Evolutionary conservation across 2,797 vertebrate species (phyloP), one percentile per base, ranked within the genome.

Genomic region (Myotis findleyi): DNA sequence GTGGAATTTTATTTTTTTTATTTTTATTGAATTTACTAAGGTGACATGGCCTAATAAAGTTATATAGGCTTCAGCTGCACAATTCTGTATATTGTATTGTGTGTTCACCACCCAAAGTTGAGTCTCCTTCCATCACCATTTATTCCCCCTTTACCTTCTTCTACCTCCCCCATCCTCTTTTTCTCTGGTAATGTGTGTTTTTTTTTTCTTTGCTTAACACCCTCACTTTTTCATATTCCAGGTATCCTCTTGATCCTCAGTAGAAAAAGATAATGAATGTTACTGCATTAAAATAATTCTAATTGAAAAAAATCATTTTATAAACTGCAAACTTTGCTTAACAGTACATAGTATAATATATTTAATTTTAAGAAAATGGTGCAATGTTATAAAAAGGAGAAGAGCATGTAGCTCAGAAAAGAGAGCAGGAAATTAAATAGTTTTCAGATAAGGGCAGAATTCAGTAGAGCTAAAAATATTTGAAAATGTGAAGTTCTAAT

Each of bases 241-340:
- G 30, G 30, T 68, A 83, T 75, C 17, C 69, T 41, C 23, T 69
- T 90, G 47, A 68, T 64, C 75, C 38, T 36, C 18, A 47, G 18
- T 6, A 96, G 49, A 13, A 88, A 93, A 75, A 96, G 17, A 64
- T 62, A 92, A 72, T 59, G 3, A 83, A 47, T 38, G 11, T 53
- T 30, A 84, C 23, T 92, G 17, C 18, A 95, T 85, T 85, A 81
- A 95, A 95, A 91, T 87, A 93, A 89, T 62, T 87, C 16, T 86
- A 89, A 68, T 64, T 93, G 68, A 33, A 94, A 94, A 96, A 97
- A 91, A 76, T 83, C 13, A 89, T 84, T 91, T 51, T 69, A 91
- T 86, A 75, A 80, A 95, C 3, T 88, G 41, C 44, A 89, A 72
- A 91, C 6, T 81, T 89, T 75, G 7, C 13, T 79, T 86, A 88